phyloP scores from a whole-genome alignment of 2,113 vertebrate genomes.

The mouse (Mus musculus) region GRCm39 chr4:69441001-69441500 shows the following conservation, averaged over 20 bases:
- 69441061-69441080: slow-evolving; percentile 40
- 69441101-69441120: slow-evolving; percentile 74
- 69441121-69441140: slow-evolving; percentile 31
- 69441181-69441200: slow-evolving; percentile 79
- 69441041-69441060: slow-evolving; percentile 60
- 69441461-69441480: slow-evolving; percentile 88
- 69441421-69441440: slow-evolving; percentile 92
- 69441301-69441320: slow-evolving; percentile 88
- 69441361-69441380: slow-evolving; percentile 90
- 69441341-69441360: slow-evolving; percentile 90
- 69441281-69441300: slow-evolving; percentile 89
- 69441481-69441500: slow-evolving; percentile 89
- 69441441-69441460: slow-evolving; percentile 90
- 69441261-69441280: slow-evolving; percentile 87
- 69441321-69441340: slow-evolving; percentile 87
- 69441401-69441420: slow-evolving; percentile 89
- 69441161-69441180: slow-evolving; percentile 85
- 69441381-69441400: slow-evolving; percentile 90
- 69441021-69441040: slow-evolving; percentile 40
- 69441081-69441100: slow-evolving; percentile 65
- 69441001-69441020: background rate
- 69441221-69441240: slow-evolving; percentile 80
- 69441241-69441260: slow-evolving; percentile 87
- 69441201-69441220: slow-evolving; percentile 80
- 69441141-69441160: slow-evolving; percentile 70